Conservation (phyloP, 37 sponge, comb jelly and placozoan genomes). For the Theonella swinhoei region DNA sequence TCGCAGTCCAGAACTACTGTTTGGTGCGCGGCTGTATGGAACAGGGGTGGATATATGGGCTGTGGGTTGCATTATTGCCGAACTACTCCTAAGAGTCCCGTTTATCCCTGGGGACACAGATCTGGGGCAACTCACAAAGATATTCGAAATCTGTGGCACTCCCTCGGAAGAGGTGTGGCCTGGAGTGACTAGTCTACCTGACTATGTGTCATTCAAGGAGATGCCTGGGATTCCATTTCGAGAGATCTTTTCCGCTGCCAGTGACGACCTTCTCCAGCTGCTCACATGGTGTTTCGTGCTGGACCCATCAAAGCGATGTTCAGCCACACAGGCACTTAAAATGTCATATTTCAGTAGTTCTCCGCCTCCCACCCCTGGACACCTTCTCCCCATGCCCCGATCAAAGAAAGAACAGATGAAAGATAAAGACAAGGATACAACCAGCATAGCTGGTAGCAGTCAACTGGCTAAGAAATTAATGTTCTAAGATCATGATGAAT, state of each 20-base stretch:
- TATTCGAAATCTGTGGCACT: conserved; percentile 93
- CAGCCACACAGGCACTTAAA: conserved; percentile 79
- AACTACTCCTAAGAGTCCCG: conserved; percentile 87
- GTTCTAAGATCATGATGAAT: not conserved
- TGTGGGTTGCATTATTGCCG: conserved; percentile 95
- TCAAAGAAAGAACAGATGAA: conserved; percentile 47
- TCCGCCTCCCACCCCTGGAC: conserved; percentile 79
- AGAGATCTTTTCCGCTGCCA: conserved; percentile 91
- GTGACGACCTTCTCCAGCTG: conserved; percentile 79
- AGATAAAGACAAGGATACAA: not conserved
- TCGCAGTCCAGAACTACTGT: conserved; percentile 93
- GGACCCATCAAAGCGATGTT: conserved; percentile 74
- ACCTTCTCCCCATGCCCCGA: conserved; percentile 68
- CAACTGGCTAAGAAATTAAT: conserved; percentile 5
- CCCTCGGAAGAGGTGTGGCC: conserved; percentile 92
- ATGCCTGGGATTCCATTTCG: conserved; percentile 71
- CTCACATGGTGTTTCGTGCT: conserved; percentile 68
- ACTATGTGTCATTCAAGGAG: conserved; percentile 82
- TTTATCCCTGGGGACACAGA: conserved; percentile 95
- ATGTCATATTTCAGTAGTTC: conserved; percentile 65
- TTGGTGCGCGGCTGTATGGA: conserved; percentile 94
- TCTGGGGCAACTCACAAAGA: conserved; percentile 85
- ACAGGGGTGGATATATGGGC: conserved; percentile 99
- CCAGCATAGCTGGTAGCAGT: not conserved
- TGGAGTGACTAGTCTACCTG: conserved; percentile 82